Base-by-base conservation (phyloP, 2,797 vertebrate genomes). In the Sphenodon punctatus region DNA sequence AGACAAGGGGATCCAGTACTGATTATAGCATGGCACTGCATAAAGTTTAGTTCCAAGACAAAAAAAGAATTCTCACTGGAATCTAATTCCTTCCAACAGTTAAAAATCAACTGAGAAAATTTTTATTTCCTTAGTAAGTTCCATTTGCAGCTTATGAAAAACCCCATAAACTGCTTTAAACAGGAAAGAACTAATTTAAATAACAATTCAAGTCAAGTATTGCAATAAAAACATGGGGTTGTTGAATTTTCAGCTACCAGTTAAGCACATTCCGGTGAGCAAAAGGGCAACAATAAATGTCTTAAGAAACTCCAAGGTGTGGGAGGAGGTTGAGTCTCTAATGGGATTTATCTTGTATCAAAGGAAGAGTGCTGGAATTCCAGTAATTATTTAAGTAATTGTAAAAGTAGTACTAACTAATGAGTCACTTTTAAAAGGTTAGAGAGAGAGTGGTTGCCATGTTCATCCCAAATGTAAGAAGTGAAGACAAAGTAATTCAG, bases 301-400 rank as follows among this genome's bases (percentile, higher is more conserved):
- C 70, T 79, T 79, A 67, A 77, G 85, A 83, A 32, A 79, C 67
- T 67, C n/a, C 76, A 76, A 85, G 71, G 77, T 77, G 65, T 51
- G 67, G 76, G 67, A 30, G 71, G 6, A 81, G 90, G 65, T 69
- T 74, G 42, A 85, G 27, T 51, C 51, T 73, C 75, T 19, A 80
- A 65, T 0, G 2, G 68, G 19, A 80, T 45, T 42, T 73, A 60
- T 6, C 75, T n/a, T n/a, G n/a, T n/a, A n/a, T n/a, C n/a, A n/a
- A n/a, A n/a, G n/a, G n/a, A n/a, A n/a, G n/a, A n/a, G n/a, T n/a
- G n/a, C n/a, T n/a, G n/a, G n/a, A n/a, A n/a, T n/a, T n/a, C n/a
- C n/a, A n/a, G n/a, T n/a, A n/a, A n/a, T n/a, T n/a, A n/a, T n/a
- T n/a, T n/a, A n/a, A n/a, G n/a, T n/a, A n/a, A n/a, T n/a, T n/a